A percentile compares a stretch with the other conserved stretches of the same genome.
These are phyloP conservation scores for Amblyteles armatorius DNA, from an alignment of 2,888 invertebrate genomes.

Conservation along the genomic window DNA sequence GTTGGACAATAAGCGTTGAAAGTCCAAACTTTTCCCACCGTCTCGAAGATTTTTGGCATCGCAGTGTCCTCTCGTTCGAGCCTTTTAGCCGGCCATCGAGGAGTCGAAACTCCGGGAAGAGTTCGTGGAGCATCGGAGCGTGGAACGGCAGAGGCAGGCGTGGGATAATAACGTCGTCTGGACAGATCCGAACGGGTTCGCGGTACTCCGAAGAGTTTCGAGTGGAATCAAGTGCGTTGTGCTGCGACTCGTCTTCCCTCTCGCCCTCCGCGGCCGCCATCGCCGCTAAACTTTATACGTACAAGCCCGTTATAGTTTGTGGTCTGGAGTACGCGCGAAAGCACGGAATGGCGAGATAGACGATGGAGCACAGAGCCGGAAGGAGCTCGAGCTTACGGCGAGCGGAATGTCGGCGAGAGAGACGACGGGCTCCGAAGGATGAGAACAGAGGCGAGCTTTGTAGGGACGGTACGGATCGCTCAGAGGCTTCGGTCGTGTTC, in stretches of 20 bases:
- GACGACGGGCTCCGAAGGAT: conserved; percentile 36
- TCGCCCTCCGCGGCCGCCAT: not conserved
- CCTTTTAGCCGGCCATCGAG: not conserved
- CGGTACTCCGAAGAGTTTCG: conserved; percentile 76
- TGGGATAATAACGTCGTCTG: conserved; percentile 60
- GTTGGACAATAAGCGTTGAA: no score
- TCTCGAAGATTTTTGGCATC: no score
- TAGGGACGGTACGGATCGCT: conserved; percentile 34
- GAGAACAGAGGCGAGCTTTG: conserved; percentile 67
- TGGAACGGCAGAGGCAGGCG: conserved; percentile 36
- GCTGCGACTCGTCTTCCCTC: not conserved
- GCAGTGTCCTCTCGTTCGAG: not conserved
- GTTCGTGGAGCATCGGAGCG: not conserved
- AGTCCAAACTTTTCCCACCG: no score
- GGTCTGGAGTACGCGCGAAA: conserved; percentile 19
- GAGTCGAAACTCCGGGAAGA: conserved; percentile 26
- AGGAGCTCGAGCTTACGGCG: conserved; percentile 24
- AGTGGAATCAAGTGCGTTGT: conserved; percentile 79
- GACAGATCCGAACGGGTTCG: conserved; percentile 73
- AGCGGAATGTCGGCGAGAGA: conserved; percentile 29
- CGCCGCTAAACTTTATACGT: conserved; percentile 1
- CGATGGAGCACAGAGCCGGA: conserved; percentile 5
- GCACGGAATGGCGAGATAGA: conserved; percentile 31
- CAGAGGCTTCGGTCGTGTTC: conserved; percentile 75
- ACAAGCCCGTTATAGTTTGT: conserved; percentile 29